These are phyloP conservation scores for Stomatorhinus walkeri DNA, from an alignment of 2,797 vertebrate species.

Conservation along the genomic window DNA sequence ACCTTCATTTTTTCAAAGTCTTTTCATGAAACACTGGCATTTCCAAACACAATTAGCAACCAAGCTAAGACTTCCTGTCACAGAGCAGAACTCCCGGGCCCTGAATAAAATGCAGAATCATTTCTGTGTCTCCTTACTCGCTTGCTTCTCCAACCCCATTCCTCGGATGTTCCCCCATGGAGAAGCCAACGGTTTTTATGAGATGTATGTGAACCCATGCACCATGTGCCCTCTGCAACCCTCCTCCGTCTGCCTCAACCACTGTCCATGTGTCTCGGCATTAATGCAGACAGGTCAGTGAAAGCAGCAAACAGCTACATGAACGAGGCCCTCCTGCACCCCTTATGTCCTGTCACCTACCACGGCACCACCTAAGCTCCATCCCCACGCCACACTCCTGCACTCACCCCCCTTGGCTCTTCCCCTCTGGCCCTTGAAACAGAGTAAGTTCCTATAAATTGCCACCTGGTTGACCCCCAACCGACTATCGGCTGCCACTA, in stretches of 20 bases:
- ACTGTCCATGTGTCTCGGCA: background rate
- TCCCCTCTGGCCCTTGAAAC: background rate
- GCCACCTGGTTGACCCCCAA: background rate
- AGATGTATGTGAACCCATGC: background rate
- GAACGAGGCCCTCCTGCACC: background rate
- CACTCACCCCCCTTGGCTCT: background rate
- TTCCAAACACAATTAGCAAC: conserved; percentile 4
- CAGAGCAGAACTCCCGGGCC: background rate
- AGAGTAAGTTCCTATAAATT: background rate
- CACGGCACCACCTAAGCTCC: background rate
- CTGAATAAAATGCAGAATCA: background rate
- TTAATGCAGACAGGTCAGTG: background rate
- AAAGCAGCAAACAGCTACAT: background rate
- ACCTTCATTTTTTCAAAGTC: background rate
- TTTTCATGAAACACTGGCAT: background rate
- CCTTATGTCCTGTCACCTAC: background rate
- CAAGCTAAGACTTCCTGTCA: background rate
- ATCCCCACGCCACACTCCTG: background rate
- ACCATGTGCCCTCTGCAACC: background rate
- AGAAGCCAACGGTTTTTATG: background rate
- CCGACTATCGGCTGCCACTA: conserved; percentile 31
- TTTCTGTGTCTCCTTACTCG: background rate
- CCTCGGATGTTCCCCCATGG: conserved; percentile 4
- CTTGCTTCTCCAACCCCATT: background rate
- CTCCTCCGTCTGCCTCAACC: background rate